Evolutionary conservation across 92 coral and sea anemone species (phyloP).

Genomic region (Epizoanthus stellaris): DNA sequence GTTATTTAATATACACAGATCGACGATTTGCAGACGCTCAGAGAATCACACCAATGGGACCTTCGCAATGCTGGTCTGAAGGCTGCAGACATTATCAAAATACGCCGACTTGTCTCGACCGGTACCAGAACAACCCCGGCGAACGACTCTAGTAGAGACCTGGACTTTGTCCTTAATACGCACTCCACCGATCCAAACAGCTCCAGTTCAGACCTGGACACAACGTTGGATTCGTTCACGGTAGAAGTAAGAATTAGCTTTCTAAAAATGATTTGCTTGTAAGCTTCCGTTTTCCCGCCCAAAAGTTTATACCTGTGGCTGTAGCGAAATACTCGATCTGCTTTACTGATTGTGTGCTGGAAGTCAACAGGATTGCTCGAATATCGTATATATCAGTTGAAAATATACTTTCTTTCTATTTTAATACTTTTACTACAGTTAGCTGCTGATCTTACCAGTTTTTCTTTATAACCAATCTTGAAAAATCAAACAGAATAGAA

Average conservation of each 20-base stretch:
- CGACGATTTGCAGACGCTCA: constrained; percentile 42
- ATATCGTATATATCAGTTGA: too few relatives aligned
- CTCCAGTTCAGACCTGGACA: too few relatives aligned
- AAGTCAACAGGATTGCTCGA: neutral
- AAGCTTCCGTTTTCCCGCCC: neutral
- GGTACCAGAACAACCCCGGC: neutral
- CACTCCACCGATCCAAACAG: too few relatives aligned
- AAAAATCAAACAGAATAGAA: too few relatives aligned
- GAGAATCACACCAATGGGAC: constrained; percentile 36
- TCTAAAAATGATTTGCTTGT: too few relatives aligned
- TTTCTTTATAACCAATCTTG: too few relatives aligned
- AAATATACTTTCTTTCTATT: neutral
- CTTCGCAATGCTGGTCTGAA: constrained; percentile 45
- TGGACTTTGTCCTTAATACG: too few relatives aligned
- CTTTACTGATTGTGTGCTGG: neutral
- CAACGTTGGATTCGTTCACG: neutral
- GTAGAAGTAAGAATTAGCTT: neutral
- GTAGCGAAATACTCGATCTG: neutral
- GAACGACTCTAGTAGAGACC: too few relatives aligned
- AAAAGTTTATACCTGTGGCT: neutral
- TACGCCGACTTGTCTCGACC: neutral
- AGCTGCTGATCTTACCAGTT: neutral
- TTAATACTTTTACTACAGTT: neutral
- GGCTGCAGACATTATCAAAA: constrained; percentile 42
- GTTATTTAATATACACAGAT: constrained; percentile 26